Conservation (phyloP, 1,140 invertebrate species). For the Bombus confusus region DNA sequence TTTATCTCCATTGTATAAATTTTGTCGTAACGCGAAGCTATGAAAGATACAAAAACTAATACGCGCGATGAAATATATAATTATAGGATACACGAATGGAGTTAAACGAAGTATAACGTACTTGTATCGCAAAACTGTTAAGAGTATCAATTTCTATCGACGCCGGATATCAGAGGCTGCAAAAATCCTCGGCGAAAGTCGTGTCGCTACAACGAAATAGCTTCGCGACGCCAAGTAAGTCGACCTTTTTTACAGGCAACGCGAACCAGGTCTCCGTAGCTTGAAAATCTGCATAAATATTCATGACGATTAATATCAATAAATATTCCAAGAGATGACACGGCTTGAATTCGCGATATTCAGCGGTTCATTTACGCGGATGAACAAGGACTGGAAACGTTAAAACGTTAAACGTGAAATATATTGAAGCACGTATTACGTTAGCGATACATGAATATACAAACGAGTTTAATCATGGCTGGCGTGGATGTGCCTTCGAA, state of each 20-base stretch:
- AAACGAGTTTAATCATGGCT: neutral
- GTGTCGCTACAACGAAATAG: neutral
- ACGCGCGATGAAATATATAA: too few species aligned
- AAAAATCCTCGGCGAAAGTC: neutral
- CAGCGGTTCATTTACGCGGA: neutral
- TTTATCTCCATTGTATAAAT: too few species aligned
- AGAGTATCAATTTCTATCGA: neutral
- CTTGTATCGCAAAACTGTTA: neutral
- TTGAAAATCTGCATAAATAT: neutral
- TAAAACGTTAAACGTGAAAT: constrained; percentile 2
- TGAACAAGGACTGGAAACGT: neutral
- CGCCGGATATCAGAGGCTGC: neutral
- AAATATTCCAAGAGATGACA: neutral
- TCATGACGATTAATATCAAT: constrained; percentile 1
- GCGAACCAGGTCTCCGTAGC: neutral
- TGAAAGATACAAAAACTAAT: too few species aligned
- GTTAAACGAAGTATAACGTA: too few species aligned
- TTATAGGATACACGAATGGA: too few species aligned
- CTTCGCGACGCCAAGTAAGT: neutral
- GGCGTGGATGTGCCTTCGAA: neutral
- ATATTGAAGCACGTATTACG: neutral
- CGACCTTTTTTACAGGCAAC: too few species aligned
- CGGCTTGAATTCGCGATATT: neutral
- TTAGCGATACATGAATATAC: constrained; percentile 11
- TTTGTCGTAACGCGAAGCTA: too few species aligned